Evolutionary conservation across 2,888 invertebrate genomes (phyloP).

Genomic region (Penaeus monodon): DNA sequence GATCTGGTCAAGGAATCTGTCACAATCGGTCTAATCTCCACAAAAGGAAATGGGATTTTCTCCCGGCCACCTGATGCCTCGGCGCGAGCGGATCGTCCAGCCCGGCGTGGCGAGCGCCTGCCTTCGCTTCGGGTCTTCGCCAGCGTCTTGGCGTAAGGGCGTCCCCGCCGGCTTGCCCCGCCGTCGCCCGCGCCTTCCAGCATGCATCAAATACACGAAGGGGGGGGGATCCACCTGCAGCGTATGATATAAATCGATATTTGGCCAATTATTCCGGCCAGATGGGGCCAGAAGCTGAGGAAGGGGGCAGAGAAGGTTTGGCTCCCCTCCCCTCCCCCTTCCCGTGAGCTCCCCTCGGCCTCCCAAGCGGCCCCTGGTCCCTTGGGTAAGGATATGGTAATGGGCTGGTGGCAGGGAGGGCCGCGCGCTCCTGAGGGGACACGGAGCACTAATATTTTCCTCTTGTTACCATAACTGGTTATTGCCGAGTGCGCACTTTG

Average conservation of each 20-base stretch:
- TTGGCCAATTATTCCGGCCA: conserved; percentile 39
- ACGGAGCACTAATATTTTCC: conserved; percentile 30
- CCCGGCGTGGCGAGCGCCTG: no score
- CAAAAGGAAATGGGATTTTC: no score
- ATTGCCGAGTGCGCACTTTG: no score
- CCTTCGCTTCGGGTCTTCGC: no score
- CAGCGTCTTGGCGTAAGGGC: no score
- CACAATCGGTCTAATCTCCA: no score
- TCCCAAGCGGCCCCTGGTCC: conserved; percentile 28
- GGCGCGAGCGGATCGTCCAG: no score
- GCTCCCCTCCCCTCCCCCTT: not conserved
- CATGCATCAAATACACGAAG: no score
- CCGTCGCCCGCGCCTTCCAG: no score
- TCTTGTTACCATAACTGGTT: not conserved
- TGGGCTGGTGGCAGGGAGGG: conserved; percentile 20
- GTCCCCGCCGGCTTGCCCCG: no score
- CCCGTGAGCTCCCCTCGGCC: not conserved
- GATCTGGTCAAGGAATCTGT: no score
- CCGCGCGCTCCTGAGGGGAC: conserved; percentile 7
- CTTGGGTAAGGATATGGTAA: conserved; percentile 44
- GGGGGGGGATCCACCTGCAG: not conserved
- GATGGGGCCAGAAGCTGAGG: conserved; percentile 30
- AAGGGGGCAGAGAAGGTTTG: not conserved
- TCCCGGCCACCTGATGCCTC: no score
- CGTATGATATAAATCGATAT: conserved; percentile 44